These are phyloP conservation scores for Umimayanthus kanabou DNA, from an alignment of 92 coral and sea anemone genomes.

Conservation along the genomic window DNA sequence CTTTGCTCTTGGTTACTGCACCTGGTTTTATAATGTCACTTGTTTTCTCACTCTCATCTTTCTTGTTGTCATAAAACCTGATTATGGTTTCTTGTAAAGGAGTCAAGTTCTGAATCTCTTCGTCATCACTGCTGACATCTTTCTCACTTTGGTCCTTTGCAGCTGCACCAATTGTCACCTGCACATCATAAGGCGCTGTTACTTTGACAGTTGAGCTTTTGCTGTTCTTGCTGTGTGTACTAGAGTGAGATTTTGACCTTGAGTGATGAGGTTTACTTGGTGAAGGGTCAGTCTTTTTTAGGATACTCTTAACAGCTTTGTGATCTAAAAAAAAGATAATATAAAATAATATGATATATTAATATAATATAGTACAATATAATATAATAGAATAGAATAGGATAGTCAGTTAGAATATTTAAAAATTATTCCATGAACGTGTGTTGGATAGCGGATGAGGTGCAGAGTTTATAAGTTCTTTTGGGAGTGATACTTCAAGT, in stretches of 20 bases:
- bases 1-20: background rate
- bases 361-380: too few species aligned
- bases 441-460: too few species aligned
- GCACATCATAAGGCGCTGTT: conserved; percentile 34
- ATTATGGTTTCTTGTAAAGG: conserved; percentile 31
- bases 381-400: too few species aligned
- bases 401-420: too few species aligned
- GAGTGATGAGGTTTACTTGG: background rate
- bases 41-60: background rate
- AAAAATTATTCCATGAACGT: too few species aligned
- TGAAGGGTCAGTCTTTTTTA: conserved; percentile 24
- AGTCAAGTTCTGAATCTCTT: conserved; percentile 39
- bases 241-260: background rate
- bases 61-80: conserved; percentile 32
- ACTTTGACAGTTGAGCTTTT: background rate
- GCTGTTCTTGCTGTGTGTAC: background rate
- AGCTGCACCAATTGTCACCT: background rate
- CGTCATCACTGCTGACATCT: conserved; percentile 17
- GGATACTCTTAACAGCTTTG: conserved; percentile 3
- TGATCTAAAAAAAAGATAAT: background rate
- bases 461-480: too few species aligned
- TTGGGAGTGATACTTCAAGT: too few species aligned
- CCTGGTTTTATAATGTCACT: background rate
- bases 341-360: too few species aligned
- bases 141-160: background rate